Conservation (phyloP, 2,888 invertebrate species). For the Cybosia mesomella region DNA sequence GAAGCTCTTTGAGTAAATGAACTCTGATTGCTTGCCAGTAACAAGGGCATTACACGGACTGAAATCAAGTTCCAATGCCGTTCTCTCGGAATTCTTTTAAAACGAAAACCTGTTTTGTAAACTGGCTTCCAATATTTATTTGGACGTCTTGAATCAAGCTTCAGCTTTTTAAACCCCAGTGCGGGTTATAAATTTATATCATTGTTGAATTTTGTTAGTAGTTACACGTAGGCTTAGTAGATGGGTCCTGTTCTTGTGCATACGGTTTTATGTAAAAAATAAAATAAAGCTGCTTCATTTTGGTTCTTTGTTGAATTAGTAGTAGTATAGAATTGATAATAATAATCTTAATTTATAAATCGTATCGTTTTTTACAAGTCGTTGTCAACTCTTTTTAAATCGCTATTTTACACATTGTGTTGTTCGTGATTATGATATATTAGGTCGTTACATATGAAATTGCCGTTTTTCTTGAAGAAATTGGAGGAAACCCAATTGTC, state of each 20-base stretch:
- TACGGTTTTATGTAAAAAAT: not conserved
- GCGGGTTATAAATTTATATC: conserved; percentile 16
- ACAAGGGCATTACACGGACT: conserved; percentile 22
- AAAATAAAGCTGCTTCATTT: too few species aligned
- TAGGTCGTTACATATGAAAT: too few species aligned
- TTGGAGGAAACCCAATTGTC: too few species aligned
- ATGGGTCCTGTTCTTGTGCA: not conserved
- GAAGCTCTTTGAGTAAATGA: conserved; percentile 29
- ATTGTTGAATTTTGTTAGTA: conserved; percentile 20
- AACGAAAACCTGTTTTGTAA: not conserved
- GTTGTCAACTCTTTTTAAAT: too few species aligned
- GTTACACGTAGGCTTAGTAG: conserved; percentile 5
- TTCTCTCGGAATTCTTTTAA: conserved; percentile 30
- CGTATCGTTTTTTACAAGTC: too few species aligned
- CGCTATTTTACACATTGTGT: too few species aligned
- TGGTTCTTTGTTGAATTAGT: too few species aligned
- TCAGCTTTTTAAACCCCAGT: conserved; percentile 16
- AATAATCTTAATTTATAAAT: too few species aligned
- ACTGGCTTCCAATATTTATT: not conserved
- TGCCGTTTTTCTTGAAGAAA: too few species aligned
- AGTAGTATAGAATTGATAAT: too few species aligned
- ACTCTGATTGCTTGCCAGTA: conserved; percentile 35
- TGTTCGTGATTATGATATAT: too few species aligned
- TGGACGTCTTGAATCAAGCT: not conserved
- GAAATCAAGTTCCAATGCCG: conserved; percentile 35